Evolutionary conservation across 2,113 vertebrate genomes (phyloP).

Genomic region (Cranoglanis bouderius): DNA sequence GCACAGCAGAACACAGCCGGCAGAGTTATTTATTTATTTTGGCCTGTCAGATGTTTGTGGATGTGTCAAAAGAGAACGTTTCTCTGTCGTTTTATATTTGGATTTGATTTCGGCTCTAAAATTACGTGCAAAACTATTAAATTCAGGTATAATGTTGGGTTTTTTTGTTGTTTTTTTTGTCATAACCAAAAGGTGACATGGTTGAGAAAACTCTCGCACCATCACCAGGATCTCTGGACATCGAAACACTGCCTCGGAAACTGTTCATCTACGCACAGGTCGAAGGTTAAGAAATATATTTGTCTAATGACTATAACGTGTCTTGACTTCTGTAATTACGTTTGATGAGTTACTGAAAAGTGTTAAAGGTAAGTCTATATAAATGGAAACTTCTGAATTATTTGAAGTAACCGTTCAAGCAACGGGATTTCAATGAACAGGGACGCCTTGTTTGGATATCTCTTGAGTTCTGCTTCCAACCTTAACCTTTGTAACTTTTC

Average conservation of each 20-base stretch:
- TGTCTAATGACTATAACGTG: not conserved
- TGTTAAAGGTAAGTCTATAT: too few relatives aligned
- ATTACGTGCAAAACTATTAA: too few relatives aligned
- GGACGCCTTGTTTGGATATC: not conserved
- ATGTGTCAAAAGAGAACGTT: too few relatives aligned
- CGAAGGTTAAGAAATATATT: too few relatives aligned
- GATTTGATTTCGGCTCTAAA: too few relatives aligned
- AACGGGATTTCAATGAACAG: not conserved
- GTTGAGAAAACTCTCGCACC: too few relatives aligned
- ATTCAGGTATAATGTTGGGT: not conserved
- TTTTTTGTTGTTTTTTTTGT: too few relatives aligned
- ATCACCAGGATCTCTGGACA: not conserved
- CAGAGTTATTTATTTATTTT: not conserved
- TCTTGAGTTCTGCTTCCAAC: too few relatives aligned
- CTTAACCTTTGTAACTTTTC: too few relatives aligned
- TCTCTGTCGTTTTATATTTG: too few relatives aligned
- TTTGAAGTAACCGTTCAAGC: not conserved
- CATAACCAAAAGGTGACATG: not conserved
- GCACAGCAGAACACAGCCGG: not conserved
- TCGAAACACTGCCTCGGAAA: not conserved
- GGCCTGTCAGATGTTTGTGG: too few relatives aligned
- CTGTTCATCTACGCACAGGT: not conserved
- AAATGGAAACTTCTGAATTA: not conserved
- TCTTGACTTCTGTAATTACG: not conserved
- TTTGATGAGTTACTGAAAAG: not conserved